phyloP scores from a whole-genome alignment of 2,113 vertebrate genomes.

The Xiphias gladius region DNA sequence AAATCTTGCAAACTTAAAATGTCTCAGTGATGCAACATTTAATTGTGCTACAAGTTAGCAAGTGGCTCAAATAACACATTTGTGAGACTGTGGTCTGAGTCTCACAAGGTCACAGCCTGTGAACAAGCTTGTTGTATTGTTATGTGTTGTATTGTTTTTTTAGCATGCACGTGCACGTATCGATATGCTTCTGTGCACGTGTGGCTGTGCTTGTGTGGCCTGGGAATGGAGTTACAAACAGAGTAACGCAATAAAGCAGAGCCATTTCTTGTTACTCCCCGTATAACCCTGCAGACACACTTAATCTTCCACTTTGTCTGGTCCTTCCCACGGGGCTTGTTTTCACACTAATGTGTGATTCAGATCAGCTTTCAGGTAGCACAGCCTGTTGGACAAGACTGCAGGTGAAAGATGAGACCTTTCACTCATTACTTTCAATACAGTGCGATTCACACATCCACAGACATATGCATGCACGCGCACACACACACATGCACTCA shows the following conservation, averaged over 20 bases:
- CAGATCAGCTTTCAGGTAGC: slow-evolving; percentile 29
- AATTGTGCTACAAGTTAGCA: neutral
- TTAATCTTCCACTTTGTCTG: slow-evolving; percentile 2
- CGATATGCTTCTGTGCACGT: no score
- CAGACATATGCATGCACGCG: neutral
- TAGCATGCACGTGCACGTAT: no score
- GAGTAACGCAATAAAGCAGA: slow-evolving; percentile 11
- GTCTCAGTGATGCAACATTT: no score
- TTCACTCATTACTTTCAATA: slow-evolving; percentile 36
- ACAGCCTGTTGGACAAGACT: slow-evolving; percentile 28
- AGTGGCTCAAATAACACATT: neutral
- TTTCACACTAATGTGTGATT: slow-evolving; percentile 29
- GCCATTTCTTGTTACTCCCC: slow-evolving; percentile 14
- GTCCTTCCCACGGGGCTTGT: slow-evolving; percentile 5
- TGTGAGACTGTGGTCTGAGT: neutral
- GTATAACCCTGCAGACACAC: neutral
- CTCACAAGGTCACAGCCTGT: neutral
- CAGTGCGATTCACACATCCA: slow-evolving; percentile 11
- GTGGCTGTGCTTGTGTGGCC: no score
- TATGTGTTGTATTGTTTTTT: no score
- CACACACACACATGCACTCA: neutral
- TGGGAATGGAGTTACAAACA: neutral
- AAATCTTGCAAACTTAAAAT: neutral
- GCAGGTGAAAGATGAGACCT: slow-evolving; percentile 44
- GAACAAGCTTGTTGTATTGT: neutral